Percentiles rank a stretch among this genome's conserved stretches.
Evolutionary conservation across 2,888 invertebrate genomes (phyloP).

Genomic region (Xiphydria camelus): DNA sequence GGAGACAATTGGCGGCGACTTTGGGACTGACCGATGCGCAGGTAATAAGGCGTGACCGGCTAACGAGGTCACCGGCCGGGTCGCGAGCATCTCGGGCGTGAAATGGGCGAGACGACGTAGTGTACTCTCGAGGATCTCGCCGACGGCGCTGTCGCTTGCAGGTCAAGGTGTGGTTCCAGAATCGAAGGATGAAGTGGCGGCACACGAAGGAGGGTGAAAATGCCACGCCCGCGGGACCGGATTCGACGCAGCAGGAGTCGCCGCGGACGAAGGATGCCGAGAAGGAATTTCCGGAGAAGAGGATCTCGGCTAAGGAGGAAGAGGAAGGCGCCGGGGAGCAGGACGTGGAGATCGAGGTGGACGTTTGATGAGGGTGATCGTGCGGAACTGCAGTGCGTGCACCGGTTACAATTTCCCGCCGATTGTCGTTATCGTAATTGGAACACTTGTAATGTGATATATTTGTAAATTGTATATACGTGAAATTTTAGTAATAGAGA

Average conservation of each 20-base stretch:
- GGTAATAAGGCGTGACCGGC: too few species aligned
- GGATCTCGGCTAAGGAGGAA: constrained; percentile 17
- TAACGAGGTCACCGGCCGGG: neutral
- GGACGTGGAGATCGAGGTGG: constrained; percentile 44
- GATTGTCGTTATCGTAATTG: too few species aligned
- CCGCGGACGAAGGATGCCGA: constrained; percentile 18
- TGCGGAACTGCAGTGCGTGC: too few species aligned
- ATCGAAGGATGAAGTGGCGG: constrained; percentile 87
- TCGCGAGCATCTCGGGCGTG: too few species aligned
- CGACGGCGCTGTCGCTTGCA: constrained; percentile 45
- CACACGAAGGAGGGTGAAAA: constrained; percentile 70
- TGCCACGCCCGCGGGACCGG: constrained; percentile 21
- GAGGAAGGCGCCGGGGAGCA: too few species aligned
- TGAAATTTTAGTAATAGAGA: too few species aligned
- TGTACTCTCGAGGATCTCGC: neutral
- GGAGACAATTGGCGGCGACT: constrained; percentile 88
- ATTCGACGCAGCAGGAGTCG: constrained; percentile 34
- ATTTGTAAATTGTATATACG: too few species aligned
- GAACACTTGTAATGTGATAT: too few species aligned
- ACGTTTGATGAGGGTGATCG: too few species aligned
- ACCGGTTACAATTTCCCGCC: too few species aligned
- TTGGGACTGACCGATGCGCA: constrained; percentile 92
- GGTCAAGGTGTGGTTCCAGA: constrained; percentile 95
- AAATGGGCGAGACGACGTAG: neutral
- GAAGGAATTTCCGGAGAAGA: constrained; percentile 12